A percentile compares a stretch with the other conserved stretches of the same genome.
Conservation (phyloP, 1,140 invertebrate genomes). For the Heliconius hermathena region DNA sequence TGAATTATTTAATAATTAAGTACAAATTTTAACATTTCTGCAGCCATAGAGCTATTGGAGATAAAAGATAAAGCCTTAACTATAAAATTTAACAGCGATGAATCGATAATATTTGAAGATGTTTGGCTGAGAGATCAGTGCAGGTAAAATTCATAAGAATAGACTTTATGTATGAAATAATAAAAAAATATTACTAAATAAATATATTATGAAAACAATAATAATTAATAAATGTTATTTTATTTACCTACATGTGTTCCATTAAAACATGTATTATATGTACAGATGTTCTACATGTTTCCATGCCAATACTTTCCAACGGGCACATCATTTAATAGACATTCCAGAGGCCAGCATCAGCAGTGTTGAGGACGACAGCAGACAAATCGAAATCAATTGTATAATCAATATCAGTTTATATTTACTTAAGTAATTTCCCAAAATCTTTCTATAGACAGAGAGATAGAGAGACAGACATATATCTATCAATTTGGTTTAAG, state of each 20-base stretch:
- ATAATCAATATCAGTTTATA: constrained; percentile 37
- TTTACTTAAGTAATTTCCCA: not conserved
- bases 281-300: constrained; percentile 78
- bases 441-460: too few species aligned
- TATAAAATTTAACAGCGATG: constrained; percentile 54
- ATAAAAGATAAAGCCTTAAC: constrained; percentile 43
- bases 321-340: constrained; percentile 67
- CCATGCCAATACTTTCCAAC: constrained; percentile 68
- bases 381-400: constrained; percentile 48
- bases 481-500: too few species aligned
- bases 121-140: constrained; percentile 81
- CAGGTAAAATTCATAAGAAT: constrained; percentile 60
- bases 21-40: too few species aligned
- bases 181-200: too few species aligned
- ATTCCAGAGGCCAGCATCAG: constrained; percentile 61
- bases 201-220: too few species aligned
- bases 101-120: constrained; percentile 57
- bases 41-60: constrained; percentile 17
- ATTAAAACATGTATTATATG: constrained; percentile 24
- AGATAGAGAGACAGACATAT: too few species aligned
- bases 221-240: too few species aligned
- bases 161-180: too few species aligned
- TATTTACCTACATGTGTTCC: too few species aligned
- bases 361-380: constrained; percentile 29
- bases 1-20: too few species aligned